Base-by-base conservation (phyloP, 1,140 invertebrate species). In the Diorhabda sublineata region DNA sequence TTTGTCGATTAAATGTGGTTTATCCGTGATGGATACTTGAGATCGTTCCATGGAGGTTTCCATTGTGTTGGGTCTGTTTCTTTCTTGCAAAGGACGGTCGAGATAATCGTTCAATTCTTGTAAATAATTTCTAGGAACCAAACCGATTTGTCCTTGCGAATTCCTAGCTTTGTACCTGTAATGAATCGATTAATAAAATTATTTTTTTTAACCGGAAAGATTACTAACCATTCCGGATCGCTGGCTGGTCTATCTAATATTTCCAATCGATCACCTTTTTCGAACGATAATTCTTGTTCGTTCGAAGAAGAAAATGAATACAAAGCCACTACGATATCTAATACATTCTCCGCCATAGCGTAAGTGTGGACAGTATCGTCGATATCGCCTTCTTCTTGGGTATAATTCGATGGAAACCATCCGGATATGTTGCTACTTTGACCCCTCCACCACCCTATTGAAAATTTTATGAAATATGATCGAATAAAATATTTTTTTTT, bases 371-470 rank as follows among this genome's bases (percentile, higher is more conserved):
- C 86, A 42, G 91, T 91, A 76, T 94, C 92, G 76, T 94, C 92
- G 45, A 87, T 85, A 66, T 87, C 84, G 75, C 91, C 88, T 80
- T 97, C 95, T 82, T 98, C 93, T 80, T 96, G 93, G 66, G 88
- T 89, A 83, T 99, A 99, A 84, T 99, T 99, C 56, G 95, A 97
- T 26, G 97, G 98, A 83, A 99, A 99, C 98, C 97, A 86, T 69
- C 97, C 97, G 73, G 89, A 89, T 75, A 85, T 87, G 76, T 85
- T 90, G 79, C 86, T 90, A 82, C 89, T 94, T 84, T 95, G 93
- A 44, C 97, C 98, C 78, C 96, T 89, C 97, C 97, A 99, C 98
- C 98, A 99, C 45, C 98, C 81, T 75, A 52, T 9, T 8, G n/a
- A 52, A 52, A 52, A 52, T 3, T 8, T 8, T 4, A 52, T 8